Evolutionary conservation across 2,797 vertebrate species (phyloP).

Genomic region (Oreonectes daqikongensis): DNA sequence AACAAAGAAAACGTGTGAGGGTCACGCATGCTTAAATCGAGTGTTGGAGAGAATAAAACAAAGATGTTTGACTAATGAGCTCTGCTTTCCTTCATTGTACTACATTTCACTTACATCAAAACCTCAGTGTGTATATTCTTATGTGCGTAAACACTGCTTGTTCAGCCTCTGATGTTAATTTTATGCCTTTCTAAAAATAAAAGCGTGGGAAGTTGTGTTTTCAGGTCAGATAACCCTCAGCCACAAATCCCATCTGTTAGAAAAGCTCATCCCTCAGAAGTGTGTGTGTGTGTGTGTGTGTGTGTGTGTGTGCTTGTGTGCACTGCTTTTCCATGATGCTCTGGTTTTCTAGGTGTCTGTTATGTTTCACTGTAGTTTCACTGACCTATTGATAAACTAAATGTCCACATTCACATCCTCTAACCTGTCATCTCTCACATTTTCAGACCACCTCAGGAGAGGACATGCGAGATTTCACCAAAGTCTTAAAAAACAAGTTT

Average conservation of each 20-base stretch:
- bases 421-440: neutral
- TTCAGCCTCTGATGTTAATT: neutral
- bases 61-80: constrained; percentile 8
- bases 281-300: too few species aligned
- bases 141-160: neutral
- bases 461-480: constrained; percentile 97
- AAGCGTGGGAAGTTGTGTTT: constrained; percentile 8
- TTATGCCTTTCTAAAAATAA: constrained; percentile 12
- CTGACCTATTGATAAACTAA: neutral
- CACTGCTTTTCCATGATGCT: too few species aligned
- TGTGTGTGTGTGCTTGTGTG: too few species aligned
- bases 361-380: neutral
- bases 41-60: neutral
- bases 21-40: neutral
- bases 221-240: constrained; percentile 23
- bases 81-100: neutral
- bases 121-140: neutral
- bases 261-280: too few species aligned
- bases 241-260: neutral
- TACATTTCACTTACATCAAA: neutral
- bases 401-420: neutral
- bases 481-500: constrained; percentile 98
- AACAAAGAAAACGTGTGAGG: neutral
- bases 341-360: neutral
- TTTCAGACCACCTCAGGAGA: constrained; percentile 95